Evolutionary conservation across 2,113 vertebrate genomes (phyloP).

Genomic region (Rhea pennata): DNA sequence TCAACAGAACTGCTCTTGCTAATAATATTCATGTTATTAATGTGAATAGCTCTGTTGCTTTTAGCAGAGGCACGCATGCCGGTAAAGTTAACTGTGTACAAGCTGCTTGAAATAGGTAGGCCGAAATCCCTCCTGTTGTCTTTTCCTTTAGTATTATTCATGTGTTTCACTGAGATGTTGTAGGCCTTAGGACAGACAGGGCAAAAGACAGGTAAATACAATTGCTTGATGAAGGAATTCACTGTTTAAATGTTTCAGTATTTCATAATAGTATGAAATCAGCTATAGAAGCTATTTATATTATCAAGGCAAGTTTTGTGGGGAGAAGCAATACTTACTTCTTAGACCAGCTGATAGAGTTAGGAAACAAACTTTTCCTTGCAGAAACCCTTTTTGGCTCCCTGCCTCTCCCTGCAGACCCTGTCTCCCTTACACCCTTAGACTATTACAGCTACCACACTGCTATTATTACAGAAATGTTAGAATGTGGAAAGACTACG

Average conservation of each 20-base stretch:
- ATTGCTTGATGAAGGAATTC: not conserved
- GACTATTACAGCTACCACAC: not conserved
- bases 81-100: not conserved
- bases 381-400: constrained; percentile 39
- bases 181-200: not conserved
- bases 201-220: not conserved
- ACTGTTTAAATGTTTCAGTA: not conserved
- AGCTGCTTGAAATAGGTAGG: not conserved
- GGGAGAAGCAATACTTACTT: constrained; percentile 5
- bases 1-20: not conserved
- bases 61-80: not conserved
- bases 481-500: not conserved
- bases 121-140: not conserved
- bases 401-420: constrained; percentile 42
- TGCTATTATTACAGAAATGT: not conserved
- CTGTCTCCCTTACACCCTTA: constrained; percentile 25
- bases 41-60: not conserved
- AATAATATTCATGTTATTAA: not conserved
- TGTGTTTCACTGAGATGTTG: constrained; percentile 7
- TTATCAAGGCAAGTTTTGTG: not conserved
- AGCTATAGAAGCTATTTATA: not conserved
- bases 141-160: constrained; percentile 13
- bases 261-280: not conserved
- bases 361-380: constrained; percentile 59
- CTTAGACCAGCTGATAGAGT: constrained; percentile 4